A percentile compares a stretch with the other conserved stretches of the same genome.
These are phyloP conservation scores for Nerophis ophidion DNA, from an alignment of 2,113 vertebrate species.

Conservation along the genomic window DNA sequence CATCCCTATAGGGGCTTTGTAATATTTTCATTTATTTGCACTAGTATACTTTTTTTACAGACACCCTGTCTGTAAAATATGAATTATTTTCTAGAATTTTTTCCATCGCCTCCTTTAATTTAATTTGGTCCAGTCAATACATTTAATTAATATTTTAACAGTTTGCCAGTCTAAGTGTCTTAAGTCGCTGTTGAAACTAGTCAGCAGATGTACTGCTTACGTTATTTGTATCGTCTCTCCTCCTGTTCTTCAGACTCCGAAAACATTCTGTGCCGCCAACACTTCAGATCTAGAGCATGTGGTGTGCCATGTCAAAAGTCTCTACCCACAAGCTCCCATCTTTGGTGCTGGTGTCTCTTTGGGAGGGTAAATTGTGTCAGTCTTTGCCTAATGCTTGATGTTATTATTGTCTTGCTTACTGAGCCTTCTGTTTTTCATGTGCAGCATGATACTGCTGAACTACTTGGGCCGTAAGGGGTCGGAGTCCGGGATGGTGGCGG, in stretches of 20 bases:
- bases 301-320: conserved; percentile 67
- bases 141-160: background rate
- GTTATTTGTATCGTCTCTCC: conserved; percentile 8
- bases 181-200: background rate
- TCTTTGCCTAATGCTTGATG: background rate
- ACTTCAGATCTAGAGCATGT: conserved; percentile 76
- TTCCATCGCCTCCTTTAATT: too few relatives aligned
- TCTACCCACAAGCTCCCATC: conserved; percentile 63
- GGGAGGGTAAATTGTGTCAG: conserved; percentile 74
- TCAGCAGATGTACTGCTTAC: too few relatives aligned
- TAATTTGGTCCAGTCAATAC: too few relatives aligned
- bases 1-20: too few relatives aligned
- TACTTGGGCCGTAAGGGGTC: conserved; percentile 66
- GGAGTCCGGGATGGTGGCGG: conserved; percentile 65
- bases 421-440: background rate
- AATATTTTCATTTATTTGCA: too few relatives aligned
- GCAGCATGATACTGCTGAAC: conserved; percentile 78
- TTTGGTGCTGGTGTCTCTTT: conserved; percentile 79
- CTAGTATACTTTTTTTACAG: too few relatives aligned
- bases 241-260: conserved; percentile 65
- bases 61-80: too few relatives aligned
- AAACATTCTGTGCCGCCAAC: conserved; percentile 73
- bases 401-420: background rate
- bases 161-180: background rate
- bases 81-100: too few relatives aligned